These are phyloP conservation scores for Ailuropoda melanoleuca DNA, from an alignment of 2,113 vertebrate species.

Conservation along the genomic window DNA sequence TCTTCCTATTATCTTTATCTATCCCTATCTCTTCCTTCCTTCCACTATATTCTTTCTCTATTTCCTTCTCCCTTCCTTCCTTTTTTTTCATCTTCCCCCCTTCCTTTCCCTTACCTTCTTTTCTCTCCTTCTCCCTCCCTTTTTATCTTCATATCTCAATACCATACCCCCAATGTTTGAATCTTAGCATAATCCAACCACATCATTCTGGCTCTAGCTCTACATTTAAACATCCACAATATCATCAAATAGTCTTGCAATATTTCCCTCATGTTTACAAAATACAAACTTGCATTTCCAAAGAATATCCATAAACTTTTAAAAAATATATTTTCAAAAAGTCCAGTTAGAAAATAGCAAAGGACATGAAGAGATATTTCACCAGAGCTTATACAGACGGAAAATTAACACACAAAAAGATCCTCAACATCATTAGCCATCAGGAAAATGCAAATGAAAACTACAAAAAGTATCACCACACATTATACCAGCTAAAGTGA, in stretches of 20 bases:
- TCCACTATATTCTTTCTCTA: neutral
- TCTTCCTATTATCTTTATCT: neutral
- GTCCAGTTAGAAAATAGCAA: neutral
- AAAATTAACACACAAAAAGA: neutral
- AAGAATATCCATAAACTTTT: neutral
- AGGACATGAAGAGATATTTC: neutral
- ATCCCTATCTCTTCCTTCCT: neutral
- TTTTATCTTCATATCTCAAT: neutral
- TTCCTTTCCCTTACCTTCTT: neutral
- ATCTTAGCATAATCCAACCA: neutral
- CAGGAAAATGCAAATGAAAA: constrained; percentile 39
- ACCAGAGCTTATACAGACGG: neutral
- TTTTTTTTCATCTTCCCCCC: neutral
- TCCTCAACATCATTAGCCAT: neutral
- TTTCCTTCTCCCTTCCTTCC: neutral
- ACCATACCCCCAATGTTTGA: neutral
- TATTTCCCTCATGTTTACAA: neutral
- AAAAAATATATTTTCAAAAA: constrained; percentile 8
- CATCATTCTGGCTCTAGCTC: neutral
- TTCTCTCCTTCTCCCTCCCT: neutral
- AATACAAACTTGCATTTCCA: constrained; percentile 12
- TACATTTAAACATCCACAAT: neutral
- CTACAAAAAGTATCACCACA: neutral
- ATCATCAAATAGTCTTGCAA: neutral
- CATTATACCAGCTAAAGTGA: neutral